These are phyloP conservation scores for Halisarca cf. caerulea DNA, from an alignment of 37 sponge, comb jelly and placozoan species.

Conservation along the genomic window DNA sequence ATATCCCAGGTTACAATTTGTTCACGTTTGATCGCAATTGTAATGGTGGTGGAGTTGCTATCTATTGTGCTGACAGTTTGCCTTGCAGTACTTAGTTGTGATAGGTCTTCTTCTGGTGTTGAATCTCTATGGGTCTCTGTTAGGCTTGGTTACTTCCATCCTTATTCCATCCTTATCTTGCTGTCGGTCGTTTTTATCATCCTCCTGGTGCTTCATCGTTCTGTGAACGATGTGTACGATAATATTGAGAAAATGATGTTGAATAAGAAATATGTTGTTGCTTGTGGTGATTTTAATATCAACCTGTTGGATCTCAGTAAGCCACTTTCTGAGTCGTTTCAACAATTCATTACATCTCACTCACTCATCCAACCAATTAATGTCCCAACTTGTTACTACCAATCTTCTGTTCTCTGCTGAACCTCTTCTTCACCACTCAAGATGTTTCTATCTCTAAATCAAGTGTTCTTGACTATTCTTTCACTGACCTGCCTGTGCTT, in stretches of 20 bases:
- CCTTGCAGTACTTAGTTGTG: neutral
- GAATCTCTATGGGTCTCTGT: slow-evolving; percentile 6
- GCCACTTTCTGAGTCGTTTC: neutral
- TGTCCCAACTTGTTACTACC: neutral
- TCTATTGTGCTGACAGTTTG: neutral
- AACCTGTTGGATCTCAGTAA: neutral
- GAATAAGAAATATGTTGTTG: neutral
- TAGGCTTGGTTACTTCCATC: neutral
- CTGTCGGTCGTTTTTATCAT: too few species aligned
- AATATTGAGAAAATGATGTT: neutral
- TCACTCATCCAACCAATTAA: neutral
- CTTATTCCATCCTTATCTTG: neutral
- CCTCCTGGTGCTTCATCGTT: too few species aligned
- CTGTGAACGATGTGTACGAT: neutral
- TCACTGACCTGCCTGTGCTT: slow-evolving; percentile 2
- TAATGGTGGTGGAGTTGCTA: slow-evolving; percentile 7
- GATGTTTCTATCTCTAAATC: neutral
- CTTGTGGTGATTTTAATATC: slow-evolving; percentile 14
- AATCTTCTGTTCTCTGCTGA: neutral
- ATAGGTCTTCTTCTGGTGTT: neutral
- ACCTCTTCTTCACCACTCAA: neutral
- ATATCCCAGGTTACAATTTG: neutral
- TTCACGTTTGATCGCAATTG: neutral
- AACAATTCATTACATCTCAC: neutral
- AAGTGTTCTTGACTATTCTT: neutral